Evolutionary conservation across 2,113 vertebrate species (phyloP).

Genomic region (Sinocyclocheilus anophthalmus): DNA sequence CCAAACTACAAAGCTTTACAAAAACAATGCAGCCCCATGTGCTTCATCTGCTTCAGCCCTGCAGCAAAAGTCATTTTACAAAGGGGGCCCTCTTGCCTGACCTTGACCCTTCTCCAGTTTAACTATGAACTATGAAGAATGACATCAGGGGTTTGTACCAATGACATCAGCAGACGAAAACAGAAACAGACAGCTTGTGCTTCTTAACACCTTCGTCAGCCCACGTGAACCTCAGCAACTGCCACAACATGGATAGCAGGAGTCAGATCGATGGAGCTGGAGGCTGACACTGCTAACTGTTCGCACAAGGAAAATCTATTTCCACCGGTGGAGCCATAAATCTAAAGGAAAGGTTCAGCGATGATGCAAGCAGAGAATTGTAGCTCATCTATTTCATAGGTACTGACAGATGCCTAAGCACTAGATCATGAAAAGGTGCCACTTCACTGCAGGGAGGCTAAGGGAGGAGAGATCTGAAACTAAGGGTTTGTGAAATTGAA

Average conservation of each 20-base stretch:
- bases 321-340: constrained; percentile 42
- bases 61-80: not conserved
- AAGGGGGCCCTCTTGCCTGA: not conserved
- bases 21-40: not conserved
- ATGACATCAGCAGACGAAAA: constrained; percentile 62
- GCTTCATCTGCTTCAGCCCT: not conserved
- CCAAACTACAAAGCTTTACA: constrained; percentile 13
- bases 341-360: constrained; percentile 39
- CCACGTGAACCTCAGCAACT: not conserved
- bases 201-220: constrained; percentile 64
- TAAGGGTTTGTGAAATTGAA: constrained; percentile 21
- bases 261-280: constrained; percentile 33
- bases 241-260: constrained; percentile 4
- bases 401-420: constrained; percentile 35
- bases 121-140: constrained; percentile 35
- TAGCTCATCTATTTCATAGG: constrained; percentile 45
- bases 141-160: constrained; percentile 59
- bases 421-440: constrained; percentile 30
- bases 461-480: constrained; percentile 28
- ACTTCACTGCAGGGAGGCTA: constrained; percentile 12
- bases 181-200: constrained; percentile 51
- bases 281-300: constrained; percentile 47
- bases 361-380: constrained; percentile 31
- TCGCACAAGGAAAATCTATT: constrained; percentile 38
- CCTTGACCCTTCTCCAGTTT: constrained; percentile 52